A percentile compares a stretch with the other conserved stretches of the same genome.
Evolutionary conservation across 2,797 vertebrate genomes (phyloP).

Genomic region (Brachyrhaphis roseni): DNA sequence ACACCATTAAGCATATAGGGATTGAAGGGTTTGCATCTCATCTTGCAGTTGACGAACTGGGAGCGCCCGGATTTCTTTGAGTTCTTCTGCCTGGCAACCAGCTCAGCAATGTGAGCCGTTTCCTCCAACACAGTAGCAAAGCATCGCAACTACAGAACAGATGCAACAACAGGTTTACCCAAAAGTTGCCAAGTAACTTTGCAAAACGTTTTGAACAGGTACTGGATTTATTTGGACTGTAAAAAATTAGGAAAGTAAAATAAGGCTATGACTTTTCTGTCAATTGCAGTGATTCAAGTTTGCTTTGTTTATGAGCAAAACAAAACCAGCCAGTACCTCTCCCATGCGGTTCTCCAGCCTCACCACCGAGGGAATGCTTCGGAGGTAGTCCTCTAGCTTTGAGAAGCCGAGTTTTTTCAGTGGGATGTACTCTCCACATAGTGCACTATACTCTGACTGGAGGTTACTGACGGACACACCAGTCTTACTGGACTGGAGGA

Average conservation of each 20-base stretch:
- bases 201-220: neutral
- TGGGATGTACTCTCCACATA: slow-evolving; percentile 90
- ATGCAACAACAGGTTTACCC: neutral
- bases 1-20: slow-evolving; percentile 84
- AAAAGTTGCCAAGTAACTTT: neutral
- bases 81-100: slow-evolving; percentile 88
- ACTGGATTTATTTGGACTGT: neutral
- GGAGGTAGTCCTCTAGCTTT: slow-evolving; percentile 84
- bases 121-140: slow-evolving; percentile 85
- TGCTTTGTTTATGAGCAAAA: too few relatives aligned
- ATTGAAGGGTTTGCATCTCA: slow-evolving; percentile 85
- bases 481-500: slow-evolving; percentile 88
- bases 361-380: slow-evolving; percentile 87
- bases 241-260: neutral
- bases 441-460: slow-evolving; percentile 83
- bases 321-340: slow-evolving; percentile 80
- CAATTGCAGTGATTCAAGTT: neutral
- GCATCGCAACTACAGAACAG: slow-evolving; percentile 77
- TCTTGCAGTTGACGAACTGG: slow-evolving; percentile 85
- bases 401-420: slow-evolving; percentile 82
- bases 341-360: slow-evolving; percentile 80
- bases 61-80: slow-evolving; percentile 84
- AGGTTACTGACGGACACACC: slow-evolving; percentile 83
- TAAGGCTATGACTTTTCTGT: neutral
- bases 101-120: slow-evolving; percentile 87